Evolutionary conservation across 1,140 invertebrate genomes (phyloP), one percentile per base, ranked within the genome.

Genomic region (Macrosteles quadrilineatus): DNA sequence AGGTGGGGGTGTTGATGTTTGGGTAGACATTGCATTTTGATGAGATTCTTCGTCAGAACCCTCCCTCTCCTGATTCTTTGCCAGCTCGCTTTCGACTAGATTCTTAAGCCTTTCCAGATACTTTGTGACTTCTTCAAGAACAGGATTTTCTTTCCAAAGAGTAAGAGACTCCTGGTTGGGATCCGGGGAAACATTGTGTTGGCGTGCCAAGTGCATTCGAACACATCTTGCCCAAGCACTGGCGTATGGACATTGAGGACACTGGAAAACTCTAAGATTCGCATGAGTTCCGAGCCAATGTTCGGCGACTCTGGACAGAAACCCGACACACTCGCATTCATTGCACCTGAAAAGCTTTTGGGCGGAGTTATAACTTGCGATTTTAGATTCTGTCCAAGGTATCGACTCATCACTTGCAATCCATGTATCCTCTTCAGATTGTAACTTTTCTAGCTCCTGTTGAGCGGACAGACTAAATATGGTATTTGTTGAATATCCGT

Each of bases 271-370:
- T 69, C 89, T 82, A 30, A 90, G 81, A 80, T 89, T 88, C 17
- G 89, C 91, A 79, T 94, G 92, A 6, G 91, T 87, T 32, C 91
- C 91, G 30, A 93, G 83, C 85, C 92, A 95, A 78, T 94, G 92
- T 76, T 94, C 92, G 0, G 91, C 91, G 2, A 93, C 86, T 12
- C 92, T 83, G 14, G 90, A 88, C 27, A 92, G 83, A 72, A 92
- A 91, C 2, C 89, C 89, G 53, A 92, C 89, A 77, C 90, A 89
- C 74, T 93, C 90, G 76, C 92, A 91, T 74, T 90, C 88, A 4
- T 87, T 84, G 80, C 90, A 91, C 73, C 88, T 86, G 81, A 91
- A 91, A 45, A 91, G 82, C 67, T 90, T 87, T 77, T 90, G 88
- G 31, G 85, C 83, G 1, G 87, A 86, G 80, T 90, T 90, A 79